Evolutionary conservation across 2,113 vertebrate genomes (phyloP), one percentile per base, ranked within the genome.

Genomic region (Seriola dumerili): DNA sequence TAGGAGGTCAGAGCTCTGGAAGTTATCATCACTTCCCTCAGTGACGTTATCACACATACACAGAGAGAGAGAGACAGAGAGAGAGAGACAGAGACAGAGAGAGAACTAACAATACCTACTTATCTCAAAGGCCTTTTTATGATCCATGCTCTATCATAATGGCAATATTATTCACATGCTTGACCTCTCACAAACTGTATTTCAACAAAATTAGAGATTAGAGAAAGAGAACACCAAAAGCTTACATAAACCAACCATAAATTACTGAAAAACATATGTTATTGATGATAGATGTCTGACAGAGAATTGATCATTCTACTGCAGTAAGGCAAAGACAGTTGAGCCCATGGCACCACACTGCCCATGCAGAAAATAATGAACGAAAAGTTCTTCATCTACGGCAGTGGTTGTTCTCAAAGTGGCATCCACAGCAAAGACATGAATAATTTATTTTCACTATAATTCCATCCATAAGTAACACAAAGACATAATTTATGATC

Each of bases 1-100:
- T 16, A 74, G 46, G 81, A 88, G 76, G 48, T 63, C 72, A 7
- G 67, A 64, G 54, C 63, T 91, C 84, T 85, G 70, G 76, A 80
- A 81, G 77, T 16, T 23, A 72, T 88, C 76, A 72, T 54, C 57
- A 17, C 67, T 50, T 77, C 36, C 48, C 40, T 36, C 38, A n/a
- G 66, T 74, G 32, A 82, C 67, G 50, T 77, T 59, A 46, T 17
- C 13, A 57, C 34, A 75, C 19, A 74, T 19, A 44, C 11, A 48
- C 25, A 63, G 58, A 78, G 23, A 48, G 23, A 64, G 46, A 75
- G 68, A n/a, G n/a, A n/a, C n/a, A 54, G 36, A 40, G 32, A 40
- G 57, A 81, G 36, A 58, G 54, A 2, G 40, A 10, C 1, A 10
- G 40, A 42, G 10, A 9, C 10, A 42, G 8, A 10, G 8, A 42